phyloP scores from a whole-genome alignment of 2,888 invertebrate species.

The Ptychoptera albimana region DNA sequence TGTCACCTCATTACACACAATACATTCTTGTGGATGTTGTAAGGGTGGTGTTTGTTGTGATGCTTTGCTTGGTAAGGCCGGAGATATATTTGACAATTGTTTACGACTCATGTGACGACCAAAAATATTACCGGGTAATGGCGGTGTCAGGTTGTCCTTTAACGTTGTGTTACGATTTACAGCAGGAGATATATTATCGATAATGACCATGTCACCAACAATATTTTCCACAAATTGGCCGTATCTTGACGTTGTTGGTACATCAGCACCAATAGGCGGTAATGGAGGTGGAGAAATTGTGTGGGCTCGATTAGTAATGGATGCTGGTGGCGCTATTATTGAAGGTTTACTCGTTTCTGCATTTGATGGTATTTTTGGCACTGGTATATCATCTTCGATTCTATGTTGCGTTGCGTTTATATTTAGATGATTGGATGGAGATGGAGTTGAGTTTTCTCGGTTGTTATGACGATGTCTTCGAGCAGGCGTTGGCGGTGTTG shows the following conservation, averaged over 20 bases:
- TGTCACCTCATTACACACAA: conserved; percentile 53
- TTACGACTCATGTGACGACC: conserved; percentile 10
- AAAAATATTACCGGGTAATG: too few relatives aligned
- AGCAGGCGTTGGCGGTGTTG: conserved; percentile 11
- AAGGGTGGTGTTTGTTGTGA: neutral
- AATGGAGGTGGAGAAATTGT: conserved; percentile 10
- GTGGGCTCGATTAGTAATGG: conserved; percentile 10
- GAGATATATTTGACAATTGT: conserved; percentile 1
- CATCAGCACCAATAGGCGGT: neutral
- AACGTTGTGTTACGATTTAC: too few relatives aligned
- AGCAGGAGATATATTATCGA: too few relatives aligned
- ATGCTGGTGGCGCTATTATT: conserved; percentile 8
- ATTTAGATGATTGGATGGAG: conserved; percentile 7
- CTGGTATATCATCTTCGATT: conserved; percentile 5
- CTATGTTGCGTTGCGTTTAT: conserved; percentile 1
- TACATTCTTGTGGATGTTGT: conserved; percentile 38
- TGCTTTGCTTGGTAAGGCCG: neutral
- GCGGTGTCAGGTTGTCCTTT: too few relatives aligned
- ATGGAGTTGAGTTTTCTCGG: conserved; percentile 8
- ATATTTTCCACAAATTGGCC: too few relatives aligned
- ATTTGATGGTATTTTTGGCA: conserved; percentile 15
- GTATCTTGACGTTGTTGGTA: conserved; percentile 1
- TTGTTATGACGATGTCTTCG: conserved; percentile 9
- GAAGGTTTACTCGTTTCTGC: conserved; percentile 16
- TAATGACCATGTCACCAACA: too few relatives aligned